Percentiles rank a stretch among this genome's conserved stretches.
These are phyloP conservation scores for Caenorhabditis japonica DNA, from an alignment of 2,888 invertebrate species.

Conservation along the genomic window DNA sequence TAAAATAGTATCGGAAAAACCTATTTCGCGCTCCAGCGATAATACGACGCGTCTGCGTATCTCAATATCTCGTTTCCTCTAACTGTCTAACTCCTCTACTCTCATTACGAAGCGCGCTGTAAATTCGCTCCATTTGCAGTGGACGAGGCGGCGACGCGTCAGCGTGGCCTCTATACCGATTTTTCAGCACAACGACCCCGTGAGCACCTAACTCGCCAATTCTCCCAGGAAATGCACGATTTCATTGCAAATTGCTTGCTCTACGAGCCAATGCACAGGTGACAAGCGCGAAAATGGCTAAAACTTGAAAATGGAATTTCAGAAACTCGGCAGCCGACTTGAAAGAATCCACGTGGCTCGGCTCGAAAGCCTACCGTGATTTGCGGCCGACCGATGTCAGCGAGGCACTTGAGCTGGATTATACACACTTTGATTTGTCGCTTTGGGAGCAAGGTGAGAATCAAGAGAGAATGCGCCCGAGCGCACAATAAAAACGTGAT, in stretches of 20 bases:
- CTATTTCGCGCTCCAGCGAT: too few relatives aligned
- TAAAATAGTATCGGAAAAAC: too few relatives aligned
- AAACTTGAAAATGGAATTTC: background rate
- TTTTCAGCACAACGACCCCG: constrained; percentile 27
- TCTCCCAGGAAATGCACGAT: constrained; percentile 34
- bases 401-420: constrained; percentile 19
- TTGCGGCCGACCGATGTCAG: constrained; percentile 9
- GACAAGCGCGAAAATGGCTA: background rate
- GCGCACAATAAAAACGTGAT: too few relatives aligned
- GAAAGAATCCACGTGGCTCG: constrained; percentile 26
- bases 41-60: too few relatives aligned
- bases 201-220: constrained; percentile 27
- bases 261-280: background rate
- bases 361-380: background rate
- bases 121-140: too few relatives aligned
- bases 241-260: constrained; percentile 31
- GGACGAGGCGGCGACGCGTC: too few relatives aligned
- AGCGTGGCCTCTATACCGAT: too few relatives aligned
- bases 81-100: too few relatives aligned
- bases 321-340: constrained; percentile 25
- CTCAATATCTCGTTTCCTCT: too few relatives aligned
- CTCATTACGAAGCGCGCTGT: too few relatives aligned
- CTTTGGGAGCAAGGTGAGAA: constrained; percentile 15
- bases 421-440: constrained; percentile 22
- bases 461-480: background rate